Conservation (phyloP, 92 coral and sea anemone genomes). For the Porites lobata region DNA sequence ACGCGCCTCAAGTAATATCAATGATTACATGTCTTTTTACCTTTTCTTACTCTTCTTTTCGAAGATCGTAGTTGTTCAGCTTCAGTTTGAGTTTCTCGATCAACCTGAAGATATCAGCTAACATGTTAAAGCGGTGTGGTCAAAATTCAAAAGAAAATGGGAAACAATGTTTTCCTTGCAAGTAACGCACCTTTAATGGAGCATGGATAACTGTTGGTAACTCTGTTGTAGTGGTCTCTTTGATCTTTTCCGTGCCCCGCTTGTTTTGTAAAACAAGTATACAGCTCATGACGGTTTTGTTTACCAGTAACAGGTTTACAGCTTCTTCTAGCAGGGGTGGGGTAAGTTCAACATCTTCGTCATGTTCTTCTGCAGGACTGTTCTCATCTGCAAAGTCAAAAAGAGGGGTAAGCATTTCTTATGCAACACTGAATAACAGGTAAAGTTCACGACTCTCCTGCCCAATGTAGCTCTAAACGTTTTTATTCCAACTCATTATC, state of each 20-base stretch:
- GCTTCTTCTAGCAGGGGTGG: slow-evolving; percentile 87
- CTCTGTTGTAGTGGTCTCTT: slow-evolving; percentile 28
- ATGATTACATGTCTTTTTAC: slow-evolving; percentile 23
- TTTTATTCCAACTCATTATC: too few species aligned
- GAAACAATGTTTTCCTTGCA: not conserved
- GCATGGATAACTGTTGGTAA: slow-evolving; percentile 36
- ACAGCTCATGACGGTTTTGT: slow-evolving; percentile 93
- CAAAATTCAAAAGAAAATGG: too few species aligned
- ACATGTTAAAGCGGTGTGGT: not conserved
- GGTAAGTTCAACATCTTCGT: slow-evolving; percentile 56
- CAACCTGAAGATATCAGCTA: slow-evolving; percentile 51
- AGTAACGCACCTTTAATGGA: slow-evolving; percentile 18
- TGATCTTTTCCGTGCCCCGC: slow-evolving; percentile 28
- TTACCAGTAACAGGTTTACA: slow-evolving; percentile 82
- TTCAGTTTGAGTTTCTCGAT: slow-evolving; percentile 77
- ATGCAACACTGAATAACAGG: too few species aligned
- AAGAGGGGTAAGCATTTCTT: not conserved
- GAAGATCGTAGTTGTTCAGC: slow-evolving; percentile 50
- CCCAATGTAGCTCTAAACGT: too few species aligned
- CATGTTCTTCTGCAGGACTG: slow-evolving; percentile 2
- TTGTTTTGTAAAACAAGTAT: slow-evolving; percentile 84
- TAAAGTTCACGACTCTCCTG: too few species aligned
- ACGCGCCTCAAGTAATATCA: not conserved
- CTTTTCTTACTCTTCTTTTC: slow-evolving; percentile 76
- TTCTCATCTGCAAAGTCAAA: slow-evolving; percentile 12